Percentiles rank a stretch among this genome's conserved stretches.
These are phyloP conservation scores for Pardosa pseudoannulata DNA, from an alignment of 2,888 invertebrate species.

Conservation along the genomic window DNA sequence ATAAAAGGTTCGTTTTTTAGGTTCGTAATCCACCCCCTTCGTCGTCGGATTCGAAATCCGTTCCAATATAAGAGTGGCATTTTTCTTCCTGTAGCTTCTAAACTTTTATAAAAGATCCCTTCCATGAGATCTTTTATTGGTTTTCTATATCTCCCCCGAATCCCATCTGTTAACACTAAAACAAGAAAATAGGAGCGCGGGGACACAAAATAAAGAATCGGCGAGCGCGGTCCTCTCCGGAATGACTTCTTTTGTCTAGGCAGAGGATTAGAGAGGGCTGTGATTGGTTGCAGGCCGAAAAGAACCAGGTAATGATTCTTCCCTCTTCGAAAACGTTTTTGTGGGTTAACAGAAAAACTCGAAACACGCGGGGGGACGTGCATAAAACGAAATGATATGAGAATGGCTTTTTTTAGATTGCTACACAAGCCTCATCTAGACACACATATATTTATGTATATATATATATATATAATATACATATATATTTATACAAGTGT, in stretches of 20 bases:
- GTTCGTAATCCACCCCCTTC: no score
- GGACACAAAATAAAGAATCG: neutral
- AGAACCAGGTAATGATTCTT: neutral
- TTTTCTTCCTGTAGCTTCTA: neutral
- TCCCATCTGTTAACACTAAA: neutral
- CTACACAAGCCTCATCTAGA: no score
- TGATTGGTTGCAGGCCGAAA: neutral
- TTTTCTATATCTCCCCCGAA: slow-evolving; percentile 6
- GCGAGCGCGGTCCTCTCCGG: neutral
- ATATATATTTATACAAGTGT: no score
- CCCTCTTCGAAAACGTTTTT: neutral
- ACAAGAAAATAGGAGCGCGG: neutral
- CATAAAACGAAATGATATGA: no score
- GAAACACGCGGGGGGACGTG: no score
- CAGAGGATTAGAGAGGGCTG: neutral
- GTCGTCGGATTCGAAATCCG: no score
- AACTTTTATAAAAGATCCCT: neutral
- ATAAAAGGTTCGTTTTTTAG: no score
- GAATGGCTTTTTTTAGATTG: no score
- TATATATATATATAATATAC: no score
- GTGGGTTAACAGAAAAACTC: neutral
- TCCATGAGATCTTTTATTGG: neutral
- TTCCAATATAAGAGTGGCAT: neutral
- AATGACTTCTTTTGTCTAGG: neutral
- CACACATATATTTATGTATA: no score